Base-by-base conservation (phyloP, 2,113 vertebrate genomes). In the Embiotoca jacksoni region DNA sequence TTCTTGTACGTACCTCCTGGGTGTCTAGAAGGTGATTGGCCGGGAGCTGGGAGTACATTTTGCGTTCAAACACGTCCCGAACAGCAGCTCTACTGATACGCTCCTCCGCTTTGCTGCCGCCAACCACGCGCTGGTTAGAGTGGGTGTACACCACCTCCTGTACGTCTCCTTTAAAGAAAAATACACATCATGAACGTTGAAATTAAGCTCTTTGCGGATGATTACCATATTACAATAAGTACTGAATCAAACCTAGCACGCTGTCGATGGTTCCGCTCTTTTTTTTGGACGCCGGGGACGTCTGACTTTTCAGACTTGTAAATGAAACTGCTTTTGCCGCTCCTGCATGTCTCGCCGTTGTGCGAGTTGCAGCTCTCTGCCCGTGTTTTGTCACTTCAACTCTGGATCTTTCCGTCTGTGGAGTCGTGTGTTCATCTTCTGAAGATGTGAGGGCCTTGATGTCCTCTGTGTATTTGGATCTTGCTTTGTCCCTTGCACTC, bases 61-160 rank as follows among this genome's bases (percentile, higher is more conserved):
- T 95, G 72, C 94, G 91, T 53, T 97, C 93, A 93, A 99, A 99
- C 2, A 99, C 97, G 0, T 99, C 96, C 44, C 90, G 91, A 1
- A 95, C 84, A 0, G 97, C 97, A 68, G 96, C 96, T 15, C 90
- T 92, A 74, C 97, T 97, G 94, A 99, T 95, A 57, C 60, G 92
- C 92, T 97, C 96, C 88, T 99, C 98, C 10, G 97, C 96, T 93
- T 93, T 97, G 96, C 98, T 99, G 9, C 96, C 96, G 52, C 98
- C 97, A 67, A 99, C 96, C 67, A 99, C 95, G 0, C 90, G 94
- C 93, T 99, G 98, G 91, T 99, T 99, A 41, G 98, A 99, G 88
- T 99, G 97, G 67, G 96, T 93, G 65, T 96, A 97, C 10, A 88
- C 93, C 88, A 99, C 97, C 82, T 96, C 97, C 50, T 90, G 94